These are phyloP conservation scores for Entomyzon cyanotis DNA, from an alignment of 2,113 vertebrate species.

Conservation along the genomic window DNA sequence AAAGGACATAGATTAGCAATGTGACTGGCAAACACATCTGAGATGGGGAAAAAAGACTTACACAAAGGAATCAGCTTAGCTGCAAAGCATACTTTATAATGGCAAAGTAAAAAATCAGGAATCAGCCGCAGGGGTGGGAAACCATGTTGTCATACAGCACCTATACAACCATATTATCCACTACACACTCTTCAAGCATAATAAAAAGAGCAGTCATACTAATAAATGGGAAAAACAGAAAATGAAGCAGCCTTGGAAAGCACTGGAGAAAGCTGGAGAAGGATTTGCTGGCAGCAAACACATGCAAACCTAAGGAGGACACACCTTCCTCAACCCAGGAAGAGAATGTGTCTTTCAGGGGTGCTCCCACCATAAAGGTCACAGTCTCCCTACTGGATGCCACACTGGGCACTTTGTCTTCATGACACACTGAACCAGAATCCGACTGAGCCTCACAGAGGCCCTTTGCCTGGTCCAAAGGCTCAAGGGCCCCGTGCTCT, in stretches of 20 bases:
- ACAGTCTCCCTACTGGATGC: slow-evolving; percentile 78
- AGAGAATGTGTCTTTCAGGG: slow-evolving; percentile 61
- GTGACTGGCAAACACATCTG: slow-evolving; percentile 88
- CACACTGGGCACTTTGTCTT: slow-evolving; percentile 78
- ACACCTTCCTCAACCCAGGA: slow-evolving; percentile 87
- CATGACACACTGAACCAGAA: slow-evolving; percentile 66
- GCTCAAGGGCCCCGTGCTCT: slow-evolving; percentile 78
- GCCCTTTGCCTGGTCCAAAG: slow-evolving; percentile 78
- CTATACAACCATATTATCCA: slow-evolving; percentile 31
- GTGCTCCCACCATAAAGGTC: slow-evolving; percentile 76
- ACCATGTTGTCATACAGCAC: slow-evolving; percentile 72
- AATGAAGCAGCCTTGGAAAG: slow-evolving; percentile 67
- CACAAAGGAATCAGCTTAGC: slow-evolving; percentile 75
- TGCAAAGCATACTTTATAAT: slow-evolving; percentile 78
- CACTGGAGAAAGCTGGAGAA: slow-evolving; percentile 60
- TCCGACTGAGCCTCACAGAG: slow-evolving; percentile 77
- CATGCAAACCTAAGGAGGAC: slow-evolving; percentile 88
- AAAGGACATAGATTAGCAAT: slow-evolving; percentile 82
- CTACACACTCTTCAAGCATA: slow-evolving; percentile 62
- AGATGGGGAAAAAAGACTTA: slow-evolving; percentile 76
- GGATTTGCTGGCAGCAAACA: slow-evolving; percentile 55
- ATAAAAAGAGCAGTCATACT: slow-evolving; percentile 63
- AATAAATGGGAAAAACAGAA: slow-evolving; percentile 49
- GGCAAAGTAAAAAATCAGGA: slow-evolving; percentile 71
- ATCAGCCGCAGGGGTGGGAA: slow-evolving; percentile 65